A percentile compares a stretch with the other conserved stretches of the same genome.
phyloP scores from a whole-genome alignment of 2,797 vertebrate genomes.

The Microcaecilia unicolor region DNA sequence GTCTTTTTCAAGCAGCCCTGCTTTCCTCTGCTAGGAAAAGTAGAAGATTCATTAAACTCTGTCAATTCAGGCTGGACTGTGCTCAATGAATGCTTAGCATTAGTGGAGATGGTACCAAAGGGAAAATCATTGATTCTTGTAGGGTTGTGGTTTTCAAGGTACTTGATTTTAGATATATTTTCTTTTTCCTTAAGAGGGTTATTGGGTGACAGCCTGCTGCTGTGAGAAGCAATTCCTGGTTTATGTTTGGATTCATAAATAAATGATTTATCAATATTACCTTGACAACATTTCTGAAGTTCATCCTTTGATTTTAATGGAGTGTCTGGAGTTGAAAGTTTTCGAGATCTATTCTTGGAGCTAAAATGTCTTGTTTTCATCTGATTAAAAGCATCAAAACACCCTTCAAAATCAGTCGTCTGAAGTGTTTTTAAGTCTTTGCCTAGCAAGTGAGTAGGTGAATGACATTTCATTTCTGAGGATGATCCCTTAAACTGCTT shows the following conservation, averaged over 20 bases:
- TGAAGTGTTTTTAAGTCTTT: slow-evolving; percentile 83
- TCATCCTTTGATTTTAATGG: slow-evolving; percentile 49
- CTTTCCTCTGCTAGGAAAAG: slow-evolving; percentile 83
- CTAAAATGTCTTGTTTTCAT: slow-evolving; percentile 69
- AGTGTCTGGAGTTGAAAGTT: slow-evolving; percentile 60
- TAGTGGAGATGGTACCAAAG: slow-evolving; percentile 82
- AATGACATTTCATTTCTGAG: slow-evolving; percentile 81
- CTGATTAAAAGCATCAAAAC: slow-evolving; percentile 66
- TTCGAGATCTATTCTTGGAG: slow-evolving; percentile 65
- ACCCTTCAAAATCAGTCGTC: slow-evolving; percentile 75
- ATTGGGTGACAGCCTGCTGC: slow-evolving; percentile 73
- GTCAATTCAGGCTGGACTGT: slow-evolving; percentile 77
- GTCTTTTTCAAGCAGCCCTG: slow-evolving; percentile 92
- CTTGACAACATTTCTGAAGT: slow-evolving; percentile 80
- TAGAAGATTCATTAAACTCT: slow-evolving; percentile 75
- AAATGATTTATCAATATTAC: slow-evolving; percentile 80
- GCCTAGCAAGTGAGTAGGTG: slow-evolving; percentile 67
- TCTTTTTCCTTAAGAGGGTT: slow-evolving; percentile 84
- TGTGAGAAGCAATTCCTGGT: slow-evolving; percentile 60
- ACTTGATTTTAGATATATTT: slow-evolving; percentile 86
- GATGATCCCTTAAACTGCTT: slow-evolving; percentile 92
- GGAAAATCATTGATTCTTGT: slow-evolving; percentile 85
- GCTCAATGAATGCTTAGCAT: slow-evolving; percentile 74
- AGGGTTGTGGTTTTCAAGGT: slow-evolving; percentile 54
- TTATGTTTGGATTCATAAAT: slow-evolving; percentile 80